Base-by-base conservation (phyloP, 2,113 vertebrate species). In the Dinomys branickii region DNA sequence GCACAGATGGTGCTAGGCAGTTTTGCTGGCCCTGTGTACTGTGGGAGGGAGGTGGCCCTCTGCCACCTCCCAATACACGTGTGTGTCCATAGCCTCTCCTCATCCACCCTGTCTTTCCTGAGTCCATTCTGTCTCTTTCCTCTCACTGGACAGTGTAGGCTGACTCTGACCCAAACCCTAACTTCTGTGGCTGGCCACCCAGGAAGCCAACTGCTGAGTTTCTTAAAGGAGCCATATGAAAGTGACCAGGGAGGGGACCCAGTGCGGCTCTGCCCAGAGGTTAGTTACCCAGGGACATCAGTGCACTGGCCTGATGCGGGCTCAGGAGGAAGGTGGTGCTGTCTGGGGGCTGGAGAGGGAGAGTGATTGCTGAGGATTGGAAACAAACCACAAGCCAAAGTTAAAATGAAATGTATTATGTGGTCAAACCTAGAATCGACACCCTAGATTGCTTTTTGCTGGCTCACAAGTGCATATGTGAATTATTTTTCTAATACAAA, bases 401-500 rank as follows among this genome's bases (percentile, higher is more conserved):
- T 56, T 95, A 69, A 59, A 84, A 90, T 35, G 82, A 90, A 93
- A 88, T 38, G 54, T 13, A 33, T 78, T 88, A 71, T 20, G 19
- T 86, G 52, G 54, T 35, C 82, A 85, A 95, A 73, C 44, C 85
- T 73, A 82, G 63, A 94, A 80, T 82, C 59, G 41, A 95, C 47
- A 88, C 56, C 63, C 89, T 96, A 50, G 90, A 75, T 65, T 86
- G 75, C 20, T 89, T 93, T 92, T 96, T 56, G 83, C 89, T 61
- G 71, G 91, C 63, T 88, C 85, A 85, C 35, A 77, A 52, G n/a
- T 71, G 71, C 59, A 50, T 35, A 30, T 84, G n/a, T 28, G 8
- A 94, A 71, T 81, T 95, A 63, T 90, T 91, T 80, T 90, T 91
- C 86, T 91, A 44, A 88, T 54, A 81, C 24, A 93, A 33, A 96